phyloP scores from a whole-genome alignment of 2,888 invertebrate species.

The Drosophila melanosoma region DNA sequence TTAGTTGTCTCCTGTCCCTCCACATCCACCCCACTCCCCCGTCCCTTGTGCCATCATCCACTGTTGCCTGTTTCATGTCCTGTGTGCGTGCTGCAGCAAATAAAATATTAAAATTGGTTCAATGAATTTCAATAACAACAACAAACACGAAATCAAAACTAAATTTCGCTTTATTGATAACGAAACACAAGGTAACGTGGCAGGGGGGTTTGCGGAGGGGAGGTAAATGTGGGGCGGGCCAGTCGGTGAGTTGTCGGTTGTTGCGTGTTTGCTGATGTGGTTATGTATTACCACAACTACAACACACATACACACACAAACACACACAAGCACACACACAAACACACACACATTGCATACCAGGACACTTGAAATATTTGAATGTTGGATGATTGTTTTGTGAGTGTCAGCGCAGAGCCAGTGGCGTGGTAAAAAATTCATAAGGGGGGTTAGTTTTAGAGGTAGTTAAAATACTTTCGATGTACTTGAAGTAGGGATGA shows the following conservation, averaged over 20 bases:
- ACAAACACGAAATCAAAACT: slow-evolving; percentile 82
- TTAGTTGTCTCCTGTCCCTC: slow-evolving; percentile 57
- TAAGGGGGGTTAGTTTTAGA: too few species aligned
- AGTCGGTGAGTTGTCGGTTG: slow-evolving; percentile 12
- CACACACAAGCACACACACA: not conserved
- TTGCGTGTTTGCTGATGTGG: slow-evolving; percentile 59
- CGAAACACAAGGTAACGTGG: slow-evolving; percentile 69
- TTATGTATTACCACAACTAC: slow-evolving; percentile 44
- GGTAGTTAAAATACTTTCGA: not conserved
- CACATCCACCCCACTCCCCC: not conserved
- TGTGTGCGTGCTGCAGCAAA: slow-evolving; percentile 69
- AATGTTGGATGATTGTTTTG: slow-evolving; percentile 39
- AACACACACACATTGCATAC: not conserved
- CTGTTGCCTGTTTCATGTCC: slow-evolving; percentile 20
- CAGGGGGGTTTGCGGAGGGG: not conserved
- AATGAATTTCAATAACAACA: slow-evolving; percentile 82
- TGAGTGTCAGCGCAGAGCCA: slow-evolving; percentile 2
- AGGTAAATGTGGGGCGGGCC: not conserved
- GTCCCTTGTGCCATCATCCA: not conserved
- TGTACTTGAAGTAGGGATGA: not conserved
- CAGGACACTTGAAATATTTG: slow-evolving; percentile 50
- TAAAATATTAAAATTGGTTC: slow-evolving; percentile 82
- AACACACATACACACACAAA: not conserved
- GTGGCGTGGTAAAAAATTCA: slow-evolving; percentile 4
- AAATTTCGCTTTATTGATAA: slow-evolving; percentile 82